These are phyloP conservation scores for Diploptera punctata DNA, from an alignment of 2,888 invertebrate species.

Conservation along the genomic window DNA sequence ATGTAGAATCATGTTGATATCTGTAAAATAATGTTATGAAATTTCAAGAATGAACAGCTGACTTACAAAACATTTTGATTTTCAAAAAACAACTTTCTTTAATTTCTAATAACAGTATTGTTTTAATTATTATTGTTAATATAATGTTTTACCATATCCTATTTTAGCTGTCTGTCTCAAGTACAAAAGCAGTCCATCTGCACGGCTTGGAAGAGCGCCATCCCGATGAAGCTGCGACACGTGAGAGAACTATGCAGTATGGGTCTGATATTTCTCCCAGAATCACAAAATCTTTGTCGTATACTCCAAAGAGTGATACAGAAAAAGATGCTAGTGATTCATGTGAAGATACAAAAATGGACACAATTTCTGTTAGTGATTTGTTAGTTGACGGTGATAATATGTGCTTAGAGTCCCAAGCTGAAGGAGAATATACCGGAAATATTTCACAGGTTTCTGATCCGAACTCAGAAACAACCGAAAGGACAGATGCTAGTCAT, in stretches of 20 bases:
- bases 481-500: too few species aligned
- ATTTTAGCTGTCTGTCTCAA: constrained; percentile 24
- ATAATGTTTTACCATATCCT: too few species aligned
- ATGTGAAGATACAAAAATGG: background rate
- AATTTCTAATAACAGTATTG: too few species aligned
- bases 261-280: background rate
- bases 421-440: background rate
- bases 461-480: too few species aligned
- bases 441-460: too few species aligned
- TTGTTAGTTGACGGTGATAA: background rate
- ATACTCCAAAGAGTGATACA: background rate
- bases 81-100: too few species aligned
- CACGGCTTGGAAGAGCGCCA: background rate
- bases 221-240: background rate
- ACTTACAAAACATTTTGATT: too few species aligned
- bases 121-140: too few species aligned
- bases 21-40: too few species aligned
- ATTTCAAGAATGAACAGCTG: too few species aligned
- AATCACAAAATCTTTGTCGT: background rate
- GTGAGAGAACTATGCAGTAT: constrained; percentile 12
- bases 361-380: background rate
- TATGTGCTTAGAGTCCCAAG: background rate
- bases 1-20: too few species aligned
- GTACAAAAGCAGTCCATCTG: constrained; percentile 10
- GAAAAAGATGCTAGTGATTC: background rate